Evolutionary conservation across 2,113 vertebrate species (phyloP).

Genomic region (Eulacestoma nigropectus): DNA sequence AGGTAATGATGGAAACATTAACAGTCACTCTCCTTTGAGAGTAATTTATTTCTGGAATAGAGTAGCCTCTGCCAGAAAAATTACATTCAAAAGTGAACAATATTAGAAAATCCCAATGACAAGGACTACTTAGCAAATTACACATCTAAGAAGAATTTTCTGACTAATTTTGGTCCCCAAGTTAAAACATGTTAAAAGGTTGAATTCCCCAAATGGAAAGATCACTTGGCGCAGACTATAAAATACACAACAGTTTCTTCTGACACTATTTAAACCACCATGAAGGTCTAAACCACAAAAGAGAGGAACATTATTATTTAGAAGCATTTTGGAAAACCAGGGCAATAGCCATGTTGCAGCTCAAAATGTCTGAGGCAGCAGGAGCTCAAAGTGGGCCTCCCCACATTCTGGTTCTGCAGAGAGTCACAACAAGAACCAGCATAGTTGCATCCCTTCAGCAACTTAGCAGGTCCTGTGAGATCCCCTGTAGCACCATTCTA

Average conservation of each 20-base stretch:
- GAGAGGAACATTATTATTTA: background rate
- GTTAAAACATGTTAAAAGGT: background rate
- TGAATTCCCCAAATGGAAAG: background rate
- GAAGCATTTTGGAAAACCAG: background rate
- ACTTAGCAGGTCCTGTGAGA: background rate
- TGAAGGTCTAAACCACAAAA: background rate
- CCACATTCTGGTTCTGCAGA: background rate
- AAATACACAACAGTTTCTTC: background rate
- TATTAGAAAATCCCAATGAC: background rate
- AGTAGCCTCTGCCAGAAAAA: background rate
- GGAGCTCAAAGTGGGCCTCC: background rate
- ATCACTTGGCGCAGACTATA: background rate
- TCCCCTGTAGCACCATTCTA: background rate
- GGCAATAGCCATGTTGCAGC: background rate
- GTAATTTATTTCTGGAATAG: constrained; percentile 19
- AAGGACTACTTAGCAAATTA: constrained; percentile 3
- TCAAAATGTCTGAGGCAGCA: background rate
- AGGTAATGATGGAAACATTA: background rate
- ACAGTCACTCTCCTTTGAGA: background rate
- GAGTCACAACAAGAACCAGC: background rate
- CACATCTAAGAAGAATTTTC: constrained; percentile 14
- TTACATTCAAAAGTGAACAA: background rate
- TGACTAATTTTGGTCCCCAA: background rate
- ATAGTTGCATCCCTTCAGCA: background rate
- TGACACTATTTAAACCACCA: background rate